Percentiles rank a stretch among this genome's conserved stretches.
phyloP scores from a whole-genome alignment of 2,797 vertebrate genomes.

The Stomatorhinus walkeri region DNA sequence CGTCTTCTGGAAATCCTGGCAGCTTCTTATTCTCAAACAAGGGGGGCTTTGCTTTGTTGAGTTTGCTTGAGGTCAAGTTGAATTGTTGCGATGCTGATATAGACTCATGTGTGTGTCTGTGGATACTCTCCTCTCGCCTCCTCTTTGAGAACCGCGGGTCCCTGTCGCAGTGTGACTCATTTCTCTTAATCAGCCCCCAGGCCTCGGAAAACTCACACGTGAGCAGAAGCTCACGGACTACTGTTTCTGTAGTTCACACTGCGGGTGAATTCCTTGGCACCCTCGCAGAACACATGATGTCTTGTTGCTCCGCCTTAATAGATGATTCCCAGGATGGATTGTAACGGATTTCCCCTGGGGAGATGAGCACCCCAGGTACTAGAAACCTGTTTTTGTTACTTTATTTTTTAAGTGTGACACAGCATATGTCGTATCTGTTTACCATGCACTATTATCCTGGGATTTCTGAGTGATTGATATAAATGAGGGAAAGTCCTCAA shows the following conservation, averaged over 20 bases:
- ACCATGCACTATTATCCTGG: background rate
- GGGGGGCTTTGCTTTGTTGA: background rate
- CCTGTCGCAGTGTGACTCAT: background rate
- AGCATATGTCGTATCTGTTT: background rate
- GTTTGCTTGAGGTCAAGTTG: background rate
- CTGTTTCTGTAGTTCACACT: background rate
- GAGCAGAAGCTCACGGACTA: background rate
- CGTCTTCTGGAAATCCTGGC: conserved; percentile 6
- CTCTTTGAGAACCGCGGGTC: background rate
- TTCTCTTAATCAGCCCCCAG: conserved; percentile 4
- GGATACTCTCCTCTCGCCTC: background rate
- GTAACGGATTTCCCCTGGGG: background rate
- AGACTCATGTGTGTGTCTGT: background rate
- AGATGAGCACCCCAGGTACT: background rate
- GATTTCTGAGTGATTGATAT: background rate
- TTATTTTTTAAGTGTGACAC: no score
- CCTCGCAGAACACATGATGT: background rate
- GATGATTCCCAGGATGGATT: background rate
- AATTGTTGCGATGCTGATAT: background rate
- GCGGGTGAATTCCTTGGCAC: background rate
- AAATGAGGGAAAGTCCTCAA: background rate
- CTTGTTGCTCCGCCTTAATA: background rate
- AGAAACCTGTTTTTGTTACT: background rate
- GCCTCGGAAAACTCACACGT: background rate
- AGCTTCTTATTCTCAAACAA: background rate